Percentiles rank a stretch among this genome's conserved stretches.
These are phyloP conservation scores for Chaunax sp. DNA, from an alignment of 2,797 vertebrate species.

Conservation along the genomic window DNA sequence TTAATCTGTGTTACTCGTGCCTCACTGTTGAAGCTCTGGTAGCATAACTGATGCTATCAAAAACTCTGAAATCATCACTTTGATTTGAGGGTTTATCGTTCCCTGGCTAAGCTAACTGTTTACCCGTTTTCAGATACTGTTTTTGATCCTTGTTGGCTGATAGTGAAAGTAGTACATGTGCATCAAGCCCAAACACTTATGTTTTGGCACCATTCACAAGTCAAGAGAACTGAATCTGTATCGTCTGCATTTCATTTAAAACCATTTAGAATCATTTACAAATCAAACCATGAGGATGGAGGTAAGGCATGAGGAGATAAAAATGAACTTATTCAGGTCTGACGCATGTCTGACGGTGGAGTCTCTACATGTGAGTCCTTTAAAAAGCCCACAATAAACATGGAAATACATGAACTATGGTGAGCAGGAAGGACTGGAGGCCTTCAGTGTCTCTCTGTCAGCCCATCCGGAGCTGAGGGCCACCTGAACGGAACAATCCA, in stretches of 20 bases:
- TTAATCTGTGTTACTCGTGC: constrained; percentile 19
- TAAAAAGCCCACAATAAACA: constrained; percentile 9
- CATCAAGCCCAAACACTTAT: neutral
- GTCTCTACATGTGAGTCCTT: neutral
- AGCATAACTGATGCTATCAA: constrained; percentile 21
- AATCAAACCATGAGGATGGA: neutral
- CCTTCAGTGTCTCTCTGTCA: constrained; percentile 39
- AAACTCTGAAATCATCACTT: constrained; percentile 5
- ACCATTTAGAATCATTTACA: neutral
- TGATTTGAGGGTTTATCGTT: neutral
- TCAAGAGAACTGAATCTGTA: neutral
- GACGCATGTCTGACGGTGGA: neutral
- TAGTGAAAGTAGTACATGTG: neutral
- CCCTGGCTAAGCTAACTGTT: neutral
- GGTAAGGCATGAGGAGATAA: neutral
- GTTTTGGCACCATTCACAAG: neutral
- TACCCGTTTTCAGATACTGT: neutral
- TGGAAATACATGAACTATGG: neutral
- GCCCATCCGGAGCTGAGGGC: constrained; percentile 21
- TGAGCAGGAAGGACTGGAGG: constrained; percentile 24
- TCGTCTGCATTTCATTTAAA: neutral
- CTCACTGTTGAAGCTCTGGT: neutral
- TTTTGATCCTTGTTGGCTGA: neutral
- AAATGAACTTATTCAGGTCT: neutral
- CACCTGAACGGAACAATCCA: constrained; percentile 23